Evolutionary conservation across 64 coral and sea anemone genomes (phyloP), one percentile per base, ranked within the genome.

Genomic region (Pocillopora damicornis): DNA sequence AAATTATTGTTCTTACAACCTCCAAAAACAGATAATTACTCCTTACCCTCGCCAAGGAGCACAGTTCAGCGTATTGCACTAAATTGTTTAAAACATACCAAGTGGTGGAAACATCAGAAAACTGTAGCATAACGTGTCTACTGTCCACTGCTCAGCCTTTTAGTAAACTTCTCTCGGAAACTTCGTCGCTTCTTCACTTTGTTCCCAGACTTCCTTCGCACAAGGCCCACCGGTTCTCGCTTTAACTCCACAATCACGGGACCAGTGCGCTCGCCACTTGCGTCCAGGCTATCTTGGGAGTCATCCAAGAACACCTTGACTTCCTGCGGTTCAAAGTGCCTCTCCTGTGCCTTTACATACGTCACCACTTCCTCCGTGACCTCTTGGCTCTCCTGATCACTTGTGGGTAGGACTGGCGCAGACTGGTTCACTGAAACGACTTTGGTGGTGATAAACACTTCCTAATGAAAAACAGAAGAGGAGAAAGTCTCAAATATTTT

Each of bases 171-270:
- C 16, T 85, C 81, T 20, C 81, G 38, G 22, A 85, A 85, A 58
- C 81, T 85, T 85, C 81, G 64, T 85, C 81, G 63, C 81, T 85
- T 85, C 81, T 85, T 85, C 18, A 85, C 81, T 37, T 85, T 85
- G 38, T 73, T 85, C 45, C 81, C 81, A 85, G 81, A 85, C 81
- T 72, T 66, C 65, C 81, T 85, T 22, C 81, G 81, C 35, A 85
- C 81, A 34, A 85, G 17, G 15, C 37, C 42, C 37, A 73, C 81
- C 17, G 81, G 81, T 20, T 85, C 63, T 71, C 61, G 81, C 1
- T 37, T 37, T 17, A 85, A 22, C 35, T 71, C 67, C 67, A 71
- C 67, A 1, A 71, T 38, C 37, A 85, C 26, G 61, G 1, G 42
- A 51, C 42, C 42, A 51, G 3, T 51, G 42, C 42, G 37, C 81